Evolutionary conservation across 2,113 vertebrate species (phyloP).

Genomic region (Trichomycterus rosablanca): DNA sequence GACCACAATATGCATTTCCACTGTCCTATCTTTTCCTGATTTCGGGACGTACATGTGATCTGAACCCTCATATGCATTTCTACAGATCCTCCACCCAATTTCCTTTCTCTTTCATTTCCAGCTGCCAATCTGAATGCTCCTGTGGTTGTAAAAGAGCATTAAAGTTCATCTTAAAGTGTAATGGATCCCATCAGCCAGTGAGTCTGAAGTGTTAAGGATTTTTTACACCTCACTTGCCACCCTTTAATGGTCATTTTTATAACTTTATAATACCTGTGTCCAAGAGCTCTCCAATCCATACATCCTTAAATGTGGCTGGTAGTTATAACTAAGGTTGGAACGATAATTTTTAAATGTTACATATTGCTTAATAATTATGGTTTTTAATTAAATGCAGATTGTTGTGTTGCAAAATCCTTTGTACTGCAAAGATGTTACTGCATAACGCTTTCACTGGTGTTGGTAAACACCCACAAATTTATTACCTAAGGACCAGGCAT

Average conservation of each 20-base stretch:
- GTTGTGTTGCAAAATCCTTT: not conserved
- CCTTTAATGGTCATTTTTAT: slow-evolving; percentile 57
- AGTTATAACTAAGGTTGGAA: slow-evolving; percentile 1
- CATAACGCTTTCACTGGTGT: too few species aligned
- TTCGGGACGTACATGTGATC: too few species aligned
- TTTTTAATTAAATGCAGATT: not conserved
- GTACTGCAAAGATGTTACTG: too few species aligned
- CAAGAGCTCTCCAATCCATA: slow-evolving; percentile 8
- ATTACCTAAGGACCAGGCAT: too few species aligned
- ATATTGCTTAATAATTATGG: not conserved
- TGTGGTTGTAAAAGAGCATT: slow-evolving; percentile 64
- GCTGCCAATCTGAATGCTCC: slow-evolving; percentile 56
- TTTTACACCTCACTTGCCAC: slow-evolving; percentile 48
- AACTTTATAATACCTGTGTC: slow-evolving; percentile 48
- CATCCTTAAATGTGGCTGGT: slow-evolving; percentile 21
- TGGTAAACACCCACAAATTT: too few species aligned
- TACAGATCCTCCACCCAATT: too few species aligned
- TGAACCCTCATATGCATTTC: too few species aligned
- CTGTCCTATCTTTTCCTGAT: too few species aligned
- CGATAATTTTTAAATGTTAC: not conserved
- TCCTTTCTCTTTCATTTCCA: slow-evolving; percentile 11
- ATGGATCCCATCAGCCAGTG: slow-evolving; percentile 72
- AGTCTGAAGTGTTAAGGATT: slow-evolving; percentile 59
- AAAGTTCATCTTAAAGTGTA: slow-evolving; percentile 68
- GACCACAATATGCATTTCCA: too few species aligned